These are phyloP conservation scores for Manacus vitellinus DNA, from an alignment of 2,113 vertebrate genomes.

Conservation along the genomic window DNA sequence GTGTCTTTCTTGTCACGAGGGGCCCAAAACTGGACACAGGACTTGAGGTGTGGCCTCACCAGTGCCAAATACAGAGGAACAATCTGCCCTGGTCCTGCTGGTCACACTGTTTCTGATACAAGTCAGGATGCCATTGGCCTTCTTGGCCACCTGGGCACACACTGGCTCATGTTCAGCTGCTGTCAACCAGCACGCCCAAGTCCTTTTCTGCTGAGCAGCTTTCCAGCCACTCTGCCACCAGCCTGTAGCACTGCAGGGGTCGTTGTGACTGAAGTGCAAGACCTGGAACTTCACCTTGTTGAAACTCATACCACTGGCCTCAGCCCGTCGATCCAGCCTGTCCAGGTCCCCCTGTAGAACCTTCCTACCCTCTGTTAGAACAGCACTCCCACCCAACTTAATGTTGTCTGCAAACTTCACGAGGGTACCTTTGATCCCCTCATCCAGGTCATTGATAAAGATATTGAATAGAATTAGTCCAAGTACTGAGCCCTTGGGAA, in stretches of 20 bases:
- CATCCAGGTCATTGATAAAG: not conserved
- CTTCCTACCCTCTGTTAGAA: not conserved
- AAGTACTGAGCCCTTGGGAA: not conserved
- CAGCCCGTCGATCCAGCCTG: rapidly evolving
- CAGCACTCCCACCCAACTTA: not conserved
- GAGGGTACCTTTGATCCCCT: rapidly evolving
- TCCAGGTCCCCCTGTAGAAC: not conserved
- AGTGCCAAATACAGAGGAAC: rapidly evolving
- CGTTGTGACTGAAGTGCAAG: not conserved
- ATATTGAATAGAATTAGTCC: not conserved
- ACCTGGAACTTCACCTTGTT: not conserved
- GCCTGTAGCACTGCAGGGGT: not conserved
- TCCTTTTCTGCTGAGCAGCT: not conserved
- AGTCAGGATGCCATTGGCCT: not conserved
- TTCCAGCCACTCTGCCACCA: not conserved
- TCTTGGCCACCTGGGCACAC: not conserved
- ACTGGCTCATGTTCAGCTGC: not conserved
- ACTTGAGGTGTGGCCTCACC: rapidly evolving
- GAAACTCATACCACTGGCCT: not conserved
- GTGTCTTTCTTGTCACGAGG: not conserved
- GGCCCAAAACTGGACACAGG: not conserved
- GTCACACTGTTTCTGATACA: not conserved
- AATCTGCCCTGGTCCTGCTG: not conserved
- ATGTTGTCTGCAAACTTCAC: not conserved
- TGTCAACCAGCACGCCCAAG: not conserved